Base-by-base conservation (phyloP, 2,888 invertebrate species). In the Drosophila infuscata region DNA sequence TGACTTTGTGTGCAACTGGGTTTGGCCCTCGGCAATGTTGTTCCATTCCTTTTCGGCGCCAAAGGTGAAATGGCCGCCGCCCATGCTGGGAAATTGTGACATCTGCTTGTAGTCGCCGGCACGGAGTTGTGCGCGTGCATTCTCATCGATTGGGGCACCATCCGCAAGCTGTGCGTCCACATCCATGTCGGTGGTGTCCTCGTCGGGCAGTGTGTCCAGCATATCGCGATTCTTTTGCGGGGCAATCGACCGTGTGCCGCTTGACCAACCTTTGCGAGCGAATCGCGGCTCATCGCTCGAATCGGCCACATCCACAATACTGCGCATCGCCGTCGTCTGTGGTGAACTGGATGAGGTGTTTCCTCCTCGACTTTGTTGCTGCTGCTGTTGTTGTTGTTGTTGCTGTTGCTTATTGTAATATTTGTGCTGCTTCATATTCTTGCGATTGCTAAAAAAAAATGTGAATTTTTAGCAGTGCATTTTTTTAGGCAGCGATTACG, bases 31-130 rank as follows among this genome's bases (percentile, higher is more conserved):
- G 46, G 86, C 87, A 4, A 78, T 71, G 25, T 64, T 79, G 25
- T 88, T 91, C 94, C 94, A 94, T 59, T 92, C 91, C 72, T 93
- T 93, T 67, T 94, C 94, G 0, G 92, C 92, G 33, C 93, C 92
- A 51, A 94, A 93, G 49, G 91, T 84, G 77, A 94, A 94, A 67
- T 93, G 93, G 0, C 91, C 91, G 32, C 92, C 93, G 25, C 91
- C 88, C 4, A 93, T 89, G 29, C 90, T 81, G 2, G 93, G 92
- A 49, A 92, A 88, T 61, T 93, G 92, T 0, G 92, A 82, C 66
- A 94, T 81, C 57, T 91, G 82, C 56, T 92, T 83, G 71, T 93
- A 94, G 64, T 94, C 92, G 11, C 91, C 92, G 0, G 92, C 93
- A 3, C 86, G 75, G 78, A 93, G 67, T 83, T 92, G 91, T 54